Evolutionary conservation across 2,888 invertebrate species (phyloP), one percentile per base, ranked within the genome.

Genomic region (Agonopterix alstromeriana): DNA sequence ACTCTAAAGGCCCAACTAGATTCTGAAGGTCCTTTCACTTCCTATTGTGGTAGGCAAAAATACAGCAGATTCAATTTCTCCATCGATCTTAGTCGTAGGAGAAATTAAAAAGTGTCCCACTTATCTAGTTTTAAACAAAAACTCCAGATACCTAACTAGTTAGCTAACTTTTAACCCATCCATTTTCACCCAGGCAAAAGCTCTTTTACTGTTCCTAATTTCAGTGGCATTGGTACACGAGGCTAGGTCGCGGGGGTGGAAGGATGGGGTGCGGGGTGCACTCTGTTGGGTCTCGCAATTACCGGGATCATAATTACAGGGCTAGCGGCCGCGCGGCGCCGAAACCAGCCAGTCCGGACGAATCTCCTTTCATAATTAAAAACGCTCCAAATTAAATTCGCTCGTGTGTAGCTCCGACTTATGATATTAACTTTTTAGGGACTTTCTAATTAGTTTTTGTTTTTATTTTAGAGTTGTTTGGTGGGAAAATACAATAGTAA

Each of bases 371-470:
- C 83, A 76, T 87, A 88, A 88, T 88, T 88, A 88, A 88, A 87
- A 88, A 87, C 80, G 82, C 77, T 87, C 86, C 80, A 86, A 87
- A 88, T 88, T 85, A 87, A 87, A 88, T 88, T 88, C 83, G 87
- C 88, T 84, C 78, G 83, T 84, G 81, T 82, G 73, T 77, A 77
- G 69, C 65, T 69, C 77, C 77, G 82, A 76, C 82, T 86, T 86
- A 84, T 83, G 81, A 83, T 84, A 83, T 82, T 82, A 83, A 82
- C 82, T 85, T 88, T 87, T 87, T 85, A 79, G 79, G 77, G 71
- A 74, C 82, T 87, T 84, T 86, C 87, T 87, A 83, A 84, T 87
- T 82, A 81, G 77, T 81, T 83, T 82, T 77, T 59, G 70, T 79
- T 64, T 60, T 58, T 77, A 77, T 77, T 73, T 71, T 64, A 45